Percentiles rank a stretch among this genome's conserved stretches.
These are phyloP conservation scores for Spea hammondii DNA, from an alignment of 2,797 vertebrate genomes.

Conservation along the genomic window DNA sequence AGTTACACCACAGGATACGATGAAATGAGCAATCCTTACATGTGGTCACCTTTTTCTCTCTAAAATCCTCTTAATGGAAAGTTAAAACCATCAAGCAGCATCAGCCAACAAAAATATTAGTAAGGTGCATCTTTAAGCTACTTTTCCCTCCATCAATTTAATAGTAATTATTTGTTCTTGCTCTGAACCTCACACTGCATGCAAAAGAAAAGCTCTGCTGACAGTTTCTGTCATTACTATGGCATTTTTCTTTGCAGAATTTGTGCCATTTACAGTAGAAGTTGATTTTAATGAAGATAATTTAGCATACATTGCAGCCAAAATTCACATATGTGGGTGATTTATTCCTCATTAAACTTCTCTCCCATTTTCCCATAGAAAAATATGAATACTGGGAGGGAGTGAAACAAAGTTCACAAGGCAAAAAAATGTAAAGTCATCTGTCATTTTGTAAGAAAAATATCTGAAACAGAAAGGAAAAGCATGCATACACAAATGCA, in stretches of 20 bases:
- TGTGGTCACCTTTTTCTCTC: too few species aligned
- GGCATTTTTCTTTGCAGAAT: constrained; percentile 19
- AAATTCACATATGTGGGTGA: constrained; percentile 50
- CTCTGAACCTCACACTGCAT: background rate
- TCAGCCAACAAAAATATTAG: constrained; percentile 29
- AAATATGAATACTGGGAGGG: constrained; percentile 37
- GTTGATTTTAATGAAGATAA: constrained; percentile 50
- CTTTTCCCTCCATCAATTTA: constrained; percentile 17
- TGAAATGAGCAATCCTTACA: too few species aligned
- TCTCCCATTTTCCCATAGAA: constrained; percentile 44
- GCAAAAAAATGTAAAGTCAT: constrained; percentile 40
- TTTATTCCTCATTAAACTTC: constrained; percentile 41
- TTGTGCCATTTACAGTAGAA: constrained; percentile 50
- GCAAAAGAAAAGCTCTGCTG: constrained; percentile 22
- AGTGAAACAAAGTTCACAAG: constrained; percentile 41
- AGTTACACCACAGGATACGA: too few species aligned
- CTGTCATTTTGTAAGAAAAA: constrained; percentile 42
- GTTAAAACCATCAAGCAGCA: too few species aligned
- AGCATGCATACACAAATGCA: constrained; percentile 21
- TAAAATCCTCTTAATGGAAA: too few species aligned
- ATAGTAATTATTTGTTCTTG: constrained; percentile 24
- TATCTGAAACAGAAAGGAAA: constrained; percentile 33
- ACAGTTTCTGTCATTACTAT: constrained; percentile 42
- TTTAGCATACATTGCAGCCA: constrained; percentile 33
- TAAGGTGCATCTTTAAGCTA: constrained; percentile 27